phyloP scores from a whole-genome alignment of 2,113 vertebrate species.

The Caretta caretta region DNA sequence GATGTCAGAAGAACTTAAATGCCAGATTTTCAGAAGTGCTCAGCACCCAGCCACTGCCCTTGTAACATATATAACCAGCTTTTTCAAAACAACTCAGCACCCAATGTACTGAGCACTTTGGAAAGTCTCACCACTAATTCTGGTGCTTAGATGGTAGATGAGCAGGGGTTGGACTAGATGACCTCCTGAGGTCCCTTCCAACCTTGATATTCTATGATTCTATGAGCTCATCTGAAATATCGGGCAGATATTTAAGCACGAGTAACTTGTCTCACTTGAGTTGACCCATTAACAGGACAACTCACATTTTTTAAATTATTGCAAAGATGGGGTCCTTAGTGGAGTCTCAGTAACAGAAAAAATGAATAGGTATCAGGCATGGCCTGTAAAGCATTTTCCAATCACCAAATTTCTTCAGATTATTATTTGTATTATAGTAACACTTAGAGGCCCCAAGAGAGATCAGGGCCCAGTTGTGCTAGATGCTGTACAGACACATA shows the following conservation, averaged over 20 bases:
- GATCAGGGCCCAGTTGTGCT: neutral
- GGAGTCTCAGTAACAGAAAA: neutral
- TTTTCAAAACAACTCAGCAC: neutral
- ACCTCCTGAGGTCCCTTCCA: no score
- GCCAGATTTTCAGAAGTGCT: no score
- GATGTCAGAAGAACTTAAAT: neutral
- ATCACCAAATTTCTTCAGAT: neutral
- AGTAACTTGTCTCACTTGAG: neutral
- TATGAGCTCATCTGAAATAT: neutral
- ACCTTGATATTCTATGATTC: no score
- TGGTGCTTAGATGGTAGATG: rapidly evolving
- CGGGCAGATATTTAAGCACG: neutral
- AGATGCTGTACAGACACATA: neutral
- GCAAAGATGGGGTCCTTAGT: neutral
- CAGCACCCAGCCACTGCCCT: no score
- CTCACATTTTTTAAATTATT: neutral
- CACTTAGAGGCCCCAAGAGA: neutral
- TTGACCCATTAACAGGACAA: neutral
- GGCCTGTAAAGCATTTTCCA: rapidly evolving
- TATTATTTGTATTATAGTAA: neutral
- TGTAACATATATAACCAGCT: neutral
- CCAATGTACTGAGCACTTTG: neutral
- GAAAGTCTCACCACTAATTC: neutral
- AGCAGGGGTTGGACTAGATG: neutral
- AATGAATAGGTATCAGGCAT: neutral